Conservation (phyloP, 2,888 invertebrate genomes). For the Epinotia brunnichana region DNA sequence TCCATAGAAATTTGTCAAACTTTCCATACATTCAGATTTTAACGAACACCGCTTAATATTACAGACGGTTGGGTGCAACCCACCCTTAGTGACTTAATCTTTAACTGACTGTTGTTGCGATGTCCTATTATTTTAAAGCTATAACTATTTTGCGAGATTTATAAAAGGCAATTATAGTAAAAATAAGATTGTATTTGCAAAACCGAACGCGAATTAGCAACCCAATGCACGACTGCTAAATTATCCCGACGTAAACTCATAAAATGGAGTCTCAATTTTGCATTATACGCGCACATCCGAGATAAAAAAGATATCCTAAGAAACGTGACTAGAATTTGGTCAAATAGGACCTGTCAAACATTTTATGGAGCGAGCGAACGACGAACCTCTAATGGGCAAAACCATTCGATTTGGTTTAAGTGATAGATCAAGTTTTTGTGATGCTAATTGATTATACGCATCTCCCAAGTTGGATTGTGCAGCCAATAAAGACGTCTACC, state of each 20-base stretch:
- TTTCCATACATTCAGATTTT: no score
- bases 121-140: no score
- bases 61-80: no score
- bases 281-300: constrained; percentile 36
- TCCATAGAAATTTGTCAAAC: no score
- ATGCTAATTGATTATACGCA: no score
- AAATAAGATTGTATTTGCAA: neutral
- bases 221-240: constrained; percentile 21
- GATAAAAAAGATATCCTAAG: constrained; percentile 40
- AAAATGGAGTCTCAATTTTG: constrained; percentile 35
- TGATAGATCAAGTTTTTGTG: constrained; percentile 13
- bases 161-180: neutral
- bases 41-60: no score
- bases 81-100: no score
- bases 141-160: no score
- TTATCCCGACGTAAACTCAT: constrained; percentile 25
- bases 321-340: constrained; percentile 39
- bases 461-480: no score
- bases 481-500: no score
- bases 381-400: constrained; percentile 32
- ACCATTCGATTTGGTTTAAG: constrained; percentile 28
- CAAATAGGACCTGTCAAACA: constrained; percentile 38
- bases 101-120: no score
- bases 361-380: constrained; percentile 33
- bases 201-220: constrained; percentile 9